These are phyloP conservation scores for Priocnemis perturbator DNA, from an alignment of 2,888 invertebrate genomes.

Conservation along the genomic window DNA sequence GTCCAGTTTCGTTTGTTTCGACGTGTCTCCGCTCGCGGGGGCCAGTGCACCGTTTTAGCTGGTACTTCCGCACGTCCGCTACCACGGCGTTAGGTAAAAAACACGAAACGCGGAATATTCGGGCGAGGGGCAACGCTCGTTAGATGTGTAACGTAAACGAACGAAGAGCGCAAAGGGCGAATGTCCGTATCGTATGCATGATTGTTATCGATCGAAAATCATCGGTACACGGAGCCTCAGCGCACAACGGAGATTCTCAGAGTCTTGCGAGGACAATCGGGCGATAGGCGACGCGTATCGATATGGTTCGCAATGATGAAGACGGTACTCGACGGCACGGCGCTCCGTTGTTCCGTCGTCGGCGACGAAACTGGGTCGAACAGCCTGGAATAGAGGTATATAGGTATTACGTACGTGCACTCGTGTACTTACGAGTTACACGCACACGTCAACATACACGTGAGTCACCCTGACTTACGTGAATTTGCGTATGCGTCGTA, in stretches of 20 bases:
- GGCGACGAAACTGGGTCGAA: too few species aligned
- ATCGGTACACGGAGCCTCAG: neutral
- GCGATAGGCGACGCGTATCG: too few species aligned
- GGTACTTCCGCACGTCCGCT: slow-evolving; percentile 14
- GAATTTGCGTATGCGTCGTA: too few species aligned
- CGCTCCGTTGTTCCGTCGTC: too few species aligned
- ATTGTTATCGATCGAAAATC: too few species aligned
- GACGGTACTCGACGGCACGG: too few species aligned
- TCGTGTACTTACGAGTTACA: too few species aligned
- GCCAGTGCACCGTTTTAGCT: slow-evolving; percentile 15
- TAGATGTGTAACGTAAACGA: slow-evolving; percentile 16
- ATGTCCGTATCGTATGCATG: neutral
- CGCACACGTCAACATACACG: too few species aligned
- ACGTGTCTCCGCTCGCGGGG: slow-evolving; percentile 15
- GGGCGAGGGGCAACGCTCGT: too few species aligned
- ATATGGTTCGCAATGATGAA: slow-evolving; percentile 33
- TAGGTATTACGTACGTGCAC: too few species aligned
- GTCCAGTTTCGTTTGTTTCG: slow-evolving; percentile 25
- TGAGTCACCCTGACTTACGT: too few species aligned
- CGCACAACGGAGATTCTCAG: slow-evolving; percentile 14
- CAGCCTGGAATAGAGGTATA: too few species aligned
- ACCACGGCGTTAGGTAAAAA: neutral
- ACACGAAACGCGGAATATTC: neutral
- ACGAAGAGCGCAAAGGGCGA: neutral
- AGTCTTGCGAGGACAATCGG: slow-evolving; percentile 58